Base-by-base conservation (phyloP, 2,113 vertebrate species). In the Tachysurus fulvidraco region DNA sequence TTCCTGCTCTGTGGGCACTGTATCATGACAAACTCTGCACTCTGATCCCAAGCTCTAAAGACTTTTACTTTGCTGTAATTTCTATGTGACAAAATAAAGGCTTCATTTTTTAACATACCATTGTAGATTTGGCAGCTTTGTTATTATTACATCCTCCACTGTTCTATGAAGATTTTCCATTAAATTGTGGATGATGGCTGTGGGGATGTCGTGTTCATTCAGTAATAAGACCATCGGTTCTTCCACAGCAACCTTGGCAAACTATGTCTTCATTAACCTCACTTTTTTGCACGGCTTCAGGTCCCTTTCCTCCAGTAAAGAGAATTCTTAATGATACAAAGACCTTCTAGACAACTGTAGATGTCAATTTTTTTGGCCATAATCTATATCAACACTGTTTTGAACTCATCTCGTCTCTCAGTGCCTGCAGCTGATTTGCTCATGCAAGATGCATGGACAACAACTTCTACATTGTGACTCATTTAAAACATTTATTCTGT, bases 401-500 rank as follows among this genome's bases (percentile, higher is more conserved):
- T 13, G 4, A 73, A 17, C 9, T 11, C 44, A 71, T 6, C 67
- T 41, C 36, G 17, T 44, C 8, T 44, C 8, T 44, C 19, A 23
- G 36, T 4, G 17, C 17, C 69, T 73, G 36, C 36, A 73, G 69
- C 21, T 50, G 21, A 25, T 76, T 76, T 5, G 5, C 0, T 76
- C 71, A 76, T 74, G 21, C 10, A 74, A 46, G 41, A 74, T 74
- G 41, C 71, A 74, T 74, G 41, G 41, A 41, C 71, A 74, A 25
- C 71, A 50, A 23, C 11, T 74, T 10, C 41, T 25, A 23, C 44
- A 5, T 74, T 74, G 41, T 74, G 71, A 50, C 71, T 74, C 41
- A 74, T 21, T 50, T 74, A 21, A 74, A 74, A 50, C 41, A 77
- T 77, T 77, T 77, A 52, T 54, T 77, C 46, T n/a, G 21, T n/a